A percentile compares a stretch with the other conserved stretches of the same genome.
Conservation (phyloP, 2,888 invertebrate genomes). For the Eubasilissa splendida region DNA sequence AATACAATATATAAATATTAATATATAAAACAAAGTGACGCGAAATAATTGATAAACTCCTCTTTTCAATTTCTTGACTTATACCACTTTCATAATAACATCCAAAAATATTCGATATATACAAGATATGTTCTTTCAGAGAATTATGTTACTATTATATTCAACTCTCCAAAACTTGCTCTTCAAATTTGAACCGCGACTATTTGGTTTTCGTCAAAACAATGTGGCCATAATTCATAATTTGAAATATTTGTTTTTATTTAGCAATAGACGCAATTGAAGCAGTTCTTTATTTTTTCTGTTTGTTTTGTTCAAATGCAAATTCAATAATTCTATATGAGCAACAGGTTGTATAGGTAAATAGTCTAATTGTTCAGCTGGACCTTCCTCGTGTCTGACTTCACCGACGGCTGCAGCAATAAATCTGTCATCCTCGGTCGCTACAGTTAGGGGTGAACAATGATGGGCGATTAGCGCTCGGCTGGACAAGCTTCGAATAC, state of each 20-base stretch:
- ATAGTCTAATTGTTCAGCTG: not conserved
- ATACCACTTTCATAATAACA: too few relatives aligned
- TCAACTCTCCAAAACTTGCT: too few relatives aligned
- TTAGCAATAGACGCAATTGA: conserved; percentile 9
- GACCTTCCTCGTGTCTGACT: conserved; percentile 14
- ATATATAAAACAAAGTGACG: too few relatives aligned
- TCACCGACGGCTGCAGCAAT: not conserved
- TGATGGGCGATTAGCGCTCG: not conserved
- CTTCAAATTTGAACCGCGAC: not conserved
- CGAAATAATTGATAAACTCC: too few relatives aligned
- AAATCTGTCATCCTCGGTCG: not conserved
- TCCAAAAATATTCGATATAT: too few relatives aligned
- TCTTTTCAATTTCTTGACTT: too few relatives aligned
- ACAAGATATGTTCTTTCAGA: too few relatives aligned
- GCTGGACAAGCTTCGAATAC: too few relatives aligned
- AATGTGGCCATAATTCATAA: conserved; percentile 27
- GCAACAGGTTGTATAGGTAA: not conserved
- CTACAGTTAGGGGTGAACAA: conserved; percentile 4
- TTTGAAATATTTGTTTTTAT: conserved; percentile 3
- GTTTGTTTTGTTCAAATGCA: conserved; percentile 27
- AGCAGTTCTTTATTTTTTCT: conserved; percentile 13
- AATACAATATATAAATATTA: too few relatives aligned
- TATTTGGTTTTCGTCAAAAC: conserved; percentile 11
- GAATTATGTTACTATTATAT: too few relatives aligned
- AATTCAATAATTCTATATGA: conserved; percentile 18